Percentiles rank a stretch among this genome's conserved stretches.
phyloP scores from a whole-genome alignment of 2,113 vertebrate species.

The Rattus norvegicus region DNA sequence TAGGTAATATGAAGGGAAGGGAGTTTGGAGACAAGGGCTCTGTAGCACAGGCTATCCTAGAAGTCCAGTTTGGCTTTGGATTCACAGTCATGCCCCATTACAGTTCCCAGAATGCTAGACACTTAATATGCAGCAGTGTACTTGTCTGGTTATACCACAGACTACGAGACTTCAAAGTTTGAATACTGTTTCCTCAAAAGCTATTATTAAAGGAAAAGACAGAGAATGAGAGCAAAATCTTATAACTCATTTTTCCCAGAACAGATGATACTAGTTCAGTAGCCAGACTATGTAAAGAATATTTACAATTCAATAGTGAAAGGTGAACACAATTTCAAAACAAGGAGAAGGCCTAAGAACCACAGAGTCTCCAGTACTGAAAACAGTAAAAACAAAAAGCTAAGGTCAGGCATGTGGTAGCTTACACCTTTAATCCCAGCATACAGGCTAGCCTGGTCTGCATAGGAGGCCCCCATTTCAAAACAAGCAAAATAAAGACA shows the following conservation, averaged over 20 bases:
- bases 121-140: not conserved
- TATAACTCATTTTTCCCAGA: not conserved
- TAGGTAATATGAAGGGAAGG: not conserved
- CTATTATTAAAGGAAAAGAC: slow-evolving; percentile 32
- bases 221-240: not conserved
- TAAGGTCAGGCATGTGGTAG: not conserved
- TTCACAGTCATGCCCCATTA: not conserved
- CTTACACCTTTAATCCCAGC: not conserved
- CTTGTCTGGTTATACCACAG: not conserved
- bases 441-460: not conserved
- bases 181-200: not conserved
- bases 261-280: not conserved
- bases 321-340: slow-evolving; percentile 40
- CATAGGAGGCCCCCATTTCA: not conserved
- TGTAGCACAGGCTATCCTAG: not conserved
- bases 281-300: slow-evolving; percentile 13
- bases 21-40: not conserved
- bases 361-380: not conserved
- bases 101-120: not conserved
- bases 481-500: not conserved
- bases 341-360: not conserved
- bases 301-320: slow-evolving; percentile 22
- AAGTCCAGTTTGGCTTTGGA: not conserved
- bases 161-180: not conserved
- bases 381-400: not conserved